Percentiles rank a stretch among this genome's conserved stretches.
These are phyloP conservation scores for Incurvaria masculella DNA, from an alignment of 2,888 invertebrate genomes.

Conservation along the genomic window DNA sequence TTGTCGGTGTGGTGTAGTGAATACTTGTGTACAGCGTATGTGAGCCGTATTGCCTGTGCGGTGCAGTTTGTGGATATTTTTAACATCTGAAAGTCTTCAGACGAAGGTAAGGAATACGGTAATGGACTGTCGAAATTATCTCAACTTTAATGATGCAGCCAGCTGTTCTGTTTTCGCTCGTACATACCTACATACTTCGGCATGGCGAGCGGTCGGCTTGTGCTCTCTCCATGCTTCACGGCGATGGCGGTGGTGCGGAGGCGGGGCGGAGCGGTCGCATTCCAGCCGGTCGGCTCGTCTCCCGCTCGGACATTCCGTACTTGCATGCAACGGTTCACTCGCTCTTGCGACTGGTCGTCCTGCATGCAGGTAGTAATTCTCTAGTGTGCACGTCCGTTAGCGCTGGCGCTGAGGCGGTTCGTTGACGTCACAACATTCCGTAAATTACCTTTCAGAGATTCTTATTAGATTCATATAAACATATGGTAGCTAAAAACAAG, in stretches of 20 bases:
- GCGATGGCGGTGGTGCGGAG: not conserved
- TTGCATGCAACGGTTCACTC: not conserved
- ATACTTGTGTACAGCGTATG: conserved; percentile 52
- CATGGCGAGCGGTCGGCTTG: not conserved
- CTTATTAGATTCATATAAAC: conserved; percentile 30
- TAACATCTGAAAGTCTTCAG: conserved; percentile 29
- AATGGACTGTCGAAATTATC: no score
- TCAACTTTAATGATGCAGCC: no score
- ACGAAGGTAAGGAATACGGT: conserved; percentile 12
- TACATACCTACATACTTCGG: no score
- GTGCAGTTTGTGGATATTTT: conserved; percentile 50
- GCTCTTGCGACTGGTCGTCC: not conserved
- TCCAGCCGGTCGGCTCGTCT: not conserved
- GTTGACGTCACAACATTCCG: not conserved
- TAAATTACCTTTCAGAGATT: conserved; percentile 23
- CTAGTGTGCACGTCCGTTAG: not conserved
- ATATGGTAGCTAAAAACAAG: not conserved
- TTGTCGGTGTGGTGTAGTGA: conserved; percentile 47
- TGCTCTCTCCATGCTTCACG: not conserved
- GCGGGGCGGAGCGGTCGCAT: no score
- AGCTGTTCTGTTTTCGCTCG: no score
- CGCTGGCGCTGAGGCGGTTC: not conserved
- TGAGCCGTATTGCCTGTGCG: conserved; percentile 55
- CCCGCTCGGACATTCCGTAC: not conserved
- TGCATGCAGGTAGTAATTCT: no score